A percentile compares a stretch with the other conserved stretches of the same genome.
Conservation (phyloP, 2,888 invertebrate genomes). For the Caenorhabditis panamensis region DNA sequence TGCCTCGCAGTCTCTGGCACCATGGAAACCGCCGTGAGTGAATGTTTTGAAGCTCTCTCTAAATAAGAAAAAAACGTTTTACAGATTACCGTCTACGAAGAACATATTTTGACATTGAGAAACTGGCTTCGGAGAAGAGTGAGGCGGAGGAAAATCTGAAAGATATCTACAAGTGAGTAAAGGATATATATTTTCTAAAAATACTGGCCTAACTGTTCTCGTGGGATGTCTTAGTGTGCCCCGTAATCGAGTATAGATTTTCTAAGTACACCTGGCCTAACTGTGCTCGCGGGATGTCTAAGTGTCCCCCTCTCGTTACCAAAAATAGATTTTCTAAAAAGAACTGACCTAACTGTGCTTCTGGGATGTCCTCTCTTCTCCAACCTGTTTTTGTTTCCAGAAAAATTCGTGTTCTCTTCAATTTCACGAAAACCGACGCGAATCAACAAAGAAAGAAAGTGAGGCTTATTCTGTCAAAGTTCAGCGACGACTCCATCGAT, state of each 20-base stretch:
- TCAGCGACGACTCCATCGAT: slow-evolving; percentile 66
- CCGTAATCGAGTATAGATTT: too few species aligned
- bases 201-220: too few species aligned
- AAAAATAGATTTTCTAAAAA: too few species aligned
- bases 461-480: slow-evolving; percentile 71
- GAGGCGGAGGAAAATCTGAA: slow-evolving; percentile 97
- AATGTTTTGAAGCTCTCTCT: background rate
- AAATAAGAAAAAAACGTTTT: background rate
- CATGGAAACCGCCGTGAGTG: slow-evolving; percentile 72
- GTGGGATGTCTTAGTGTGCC: too few species aligned
- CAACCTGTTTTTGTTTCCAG: slow-evolving; percentile 81
- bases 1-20: slow-evolving; percentile 92
- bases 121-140: slow-evolving; percentile 88
- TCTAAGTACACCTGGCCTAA: too few species aligned
- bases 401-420: slow-evolving; percentile 90
- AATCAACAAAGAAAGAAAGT: slow-evolving; percentile 69
- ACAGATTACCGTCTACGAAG: slow-evolving; percentile 78
- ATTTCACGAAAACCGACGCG: slow-evolving; percentile 84
- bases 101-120: slow-evolving; percentile 81
- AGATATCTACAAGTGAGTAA: slow-evolving; percentile 91
- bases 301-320: too few species aligned
- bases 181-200: too few species aligned
- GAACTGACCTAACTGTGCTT: too few species aligned
- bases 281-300: too few species aligned
- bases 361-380: too few species aligned